Base-by-base conservation (phyloP, 1,140 invertebrate genomes). In the Hestina assimilis region DNA sequence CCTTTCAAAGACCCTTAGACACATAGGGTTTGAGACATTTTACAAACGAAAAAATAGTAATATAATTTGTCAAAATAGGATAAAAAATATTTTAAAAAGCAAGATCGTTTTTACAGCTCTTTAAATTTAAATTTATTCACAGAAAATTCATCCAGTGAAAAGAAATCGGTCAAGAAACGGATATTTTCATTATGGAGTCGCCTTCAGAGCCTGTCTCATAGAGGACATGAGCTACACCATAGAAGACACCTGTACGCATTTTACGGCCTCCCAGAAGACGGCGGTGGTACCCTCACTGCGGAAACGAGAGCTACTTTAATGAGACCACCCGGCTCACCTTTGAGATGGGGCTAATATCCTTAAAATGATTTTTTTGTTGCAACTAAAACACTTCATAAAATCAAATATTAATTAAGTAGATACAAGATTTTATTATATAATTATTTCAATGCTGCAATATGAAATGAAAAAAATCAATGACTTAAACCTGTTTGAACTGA, bases 161-260 rank as follows among this genome's bases (percentile, higher is more conserved):
- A 73, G 45, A 76, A 72, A 59, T 53, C 68, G 5, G 75, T 84
- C 1, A 77, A 72, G 26, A 87, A 87, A 52, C 72, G 82, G 41
- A 73, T 88, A 45, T 88, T 88, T 50, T 86, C 84, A 3, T 58
- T 88, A n/a, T 88, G 83, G 83, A 88, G 84, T 43, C 74, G 84
- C 29, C 53, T 88, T 17, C 84, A 88, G 51, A 78, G 75, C 35
- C 68, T 88, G 11, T 79, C 74, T 5, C 84, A 81, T 53, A 80
- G 76, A 43, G 83, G 83, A 0, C 83, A 84, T 47, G 75, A 86
- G 46, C 53, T 86, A 8, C 80, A 83, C 1, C 83, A 86, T 46
- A 63, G 84, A 15, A 69, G 84, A 15, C 79, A 88, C 47, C 59
- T 86, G 2, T 78, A 85, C 56, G 74, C 81, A 0, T 83, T 79